Percentiles rank a stretch among this genome's conserved stretches.
Conservation (phyloP, 2,888 invertebrate genomes). For the Leptinotarsa tumamoca region DNA sequence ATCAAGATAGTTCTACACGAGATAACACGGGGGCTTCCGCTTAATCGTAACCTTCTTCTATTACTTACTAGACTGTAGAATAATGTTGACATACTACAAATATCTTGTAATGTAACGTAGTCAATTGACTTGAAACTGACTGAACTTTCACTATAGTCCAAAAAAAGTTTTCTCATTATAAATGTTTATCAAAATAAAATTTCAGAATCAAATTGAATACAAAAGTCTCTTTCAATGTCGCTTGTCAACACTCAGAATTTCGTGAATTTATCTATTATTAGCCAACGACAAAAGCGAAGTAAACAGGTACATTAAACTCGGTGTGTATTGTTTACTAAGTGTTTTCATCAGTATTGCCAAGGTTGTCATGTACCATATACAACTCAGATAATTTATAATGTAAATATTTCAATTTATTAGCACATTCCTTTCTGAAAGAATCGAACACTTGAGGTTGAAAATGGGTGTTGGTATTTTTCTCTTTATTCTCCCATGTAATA, state of each 20-base stretch:
- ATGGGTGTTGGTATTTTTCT: background rate
- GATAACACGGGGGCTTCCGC: too few relatives aligned
- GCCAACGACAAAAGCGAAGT: background rate
- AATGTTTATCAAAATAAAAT: too few relatives aligned
- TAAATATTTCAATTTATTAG: conserved; percentile 20
- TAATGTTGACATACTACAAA: too few relatives aligned
- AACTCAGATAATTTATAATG: conserved; percentile 34
- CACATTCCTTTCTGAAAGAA: conserved; percentile 4
- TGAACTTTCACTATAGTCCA: too few relatives aligned
- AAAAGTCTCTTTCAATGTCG: too few relatives aligned
- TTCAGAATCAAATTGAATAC: too few relatives aligned
- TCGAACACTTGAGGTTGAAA: background rate
- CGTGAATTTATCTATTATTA: background rate
- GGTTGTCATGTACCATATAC: conserved; percentile 43
- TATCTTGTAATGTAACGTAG: too few relatives aligned
- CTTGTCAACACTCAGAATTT: background rate
- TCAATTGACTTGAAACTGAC: too few relatives aligned
- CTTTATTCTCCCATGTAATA: background rate
- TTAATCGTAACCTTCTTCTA: too few relatives aligned
- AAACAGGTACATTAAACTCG: conserved; percentile 48
- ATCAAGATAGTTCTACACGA: too few relatives aligned
- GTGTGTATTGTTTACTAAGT: conserved; percentile 46
- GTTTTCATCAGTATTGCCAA: conserved; percentile 46
- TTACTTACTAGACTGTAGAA: too few relatives aligned
- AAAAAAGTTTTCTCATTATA: too few relatives aligned